These are phyloP conservation scores for Papilio demoleus DNA, from an alignment of 2,888 invertebrate genomes.

Conservation along the genomic window DNA sequence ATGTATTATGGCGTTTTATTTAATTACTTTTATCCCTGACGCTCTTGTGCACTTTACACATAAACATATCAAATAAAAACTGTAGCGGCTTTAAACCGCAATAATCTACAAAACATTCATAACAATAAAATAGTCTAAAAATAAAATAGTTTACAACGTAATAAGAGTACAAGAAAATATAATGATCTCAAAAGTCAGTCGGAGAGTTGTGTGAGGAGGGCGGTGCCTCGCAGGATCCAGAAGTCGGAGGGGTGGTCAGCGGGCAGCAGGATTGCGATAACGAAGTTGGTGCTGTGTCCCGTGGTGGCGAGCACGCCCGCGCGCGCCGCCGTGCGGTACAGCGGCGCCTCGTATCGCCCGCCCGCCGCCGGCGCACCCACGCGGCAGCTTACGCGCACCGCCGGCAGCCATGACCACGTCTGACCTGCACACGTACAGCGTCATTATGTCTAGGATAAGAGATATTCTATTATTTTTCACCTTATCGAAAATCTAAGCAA, in stretches of 20 bases:
- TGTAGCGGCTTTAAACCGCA: too few relatives aligned
- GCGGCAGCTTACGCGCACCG: slow-evolving; percentile 86
- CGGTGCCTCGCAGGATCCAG: slow-evolving; percentile 95
- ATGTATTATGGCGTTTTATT: not conserved
- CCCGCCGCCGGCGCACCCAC: slow-evolving; percentile 84
- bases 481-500: too few relatives aligned
- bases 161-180: not conserved
- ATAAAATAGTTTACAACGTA: not conserved
- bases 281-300: slow-evolving; percentile 97
- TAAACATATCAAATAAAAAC: not conserved
- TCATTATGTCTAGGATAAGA: too few relatives aligned
- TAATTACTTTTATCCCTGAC: not conserved
- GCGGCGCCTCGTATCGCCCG: slow-evolving; percentile 88
- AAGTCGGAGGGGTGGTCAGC: slow-evolving; percentile 86
- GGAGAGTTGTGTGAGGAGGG: slow-evolving; percentile 91
- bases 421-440: slow-evolving; percentile 79
- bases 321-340: slow-evolving; percentile 94
- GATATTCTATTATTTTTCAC: too few relatives aligned
- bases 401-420: slow-evolving; percentile 89
- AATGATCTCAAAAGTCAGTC: slow-evolving; percentile 75
- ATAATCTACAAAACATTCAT: not conserved
- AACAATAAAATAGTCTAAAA: not conserved
- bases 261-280: slow-evolving; percentile 89
- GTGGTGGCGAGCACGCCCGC: slow-evolving; percentile 95
- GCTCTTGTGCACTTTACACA: too few relatives aligned